These are phyloP conservation scores for Nesoenas mayeri DNA, from an alignment of 2,113 vertebrate genomes.

Conservation along the genomic window DNA sequence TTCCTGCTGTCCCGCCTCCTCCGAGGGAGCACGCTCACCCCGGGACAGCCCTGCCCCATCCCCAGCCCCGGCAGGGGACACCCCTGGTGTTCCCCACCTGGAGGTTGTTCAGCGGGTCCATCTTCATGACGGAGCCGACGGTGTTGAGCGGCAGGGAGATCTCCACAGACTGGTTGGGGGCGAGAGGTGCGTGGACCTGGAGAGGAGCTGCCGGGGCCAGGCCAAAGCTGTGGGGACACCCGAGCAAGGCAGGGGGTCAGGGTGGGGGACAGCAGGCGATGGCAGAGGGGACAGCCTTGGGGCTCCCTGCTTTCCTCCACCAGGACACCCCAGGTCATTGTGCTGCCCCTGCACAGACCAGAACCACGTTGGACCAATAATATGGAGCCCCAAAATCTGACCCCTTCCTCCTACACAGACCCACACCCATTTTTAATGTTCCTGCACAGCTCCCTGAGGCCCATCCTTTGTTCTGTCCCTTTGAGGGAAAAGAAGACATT, in stretches of 20 bases:
- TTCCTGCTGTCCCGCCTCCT: neutral
- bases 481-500: neutral
- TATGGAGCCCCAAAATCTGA: neutral
- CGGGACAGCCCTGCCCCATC: fast-evolving
- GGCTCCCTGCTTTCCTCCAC: neutral
- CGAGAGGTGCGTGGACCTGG: conserved; percentile 90
- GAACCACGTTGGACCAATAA: neutral
- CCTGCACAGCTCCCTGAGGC: neutral
- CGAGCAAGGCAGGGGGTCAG: neutral
- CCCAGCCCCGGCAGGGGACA: neutral
- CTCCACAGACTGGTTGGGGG: conserved; percentile 94
- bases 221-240: conserved; percentile 84
- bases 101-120: conserved; percentile 96
- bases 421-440: neutral
- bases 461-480: neutral
- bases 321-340: neutral
- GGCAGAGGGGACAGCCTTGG: neutral
- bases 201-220: conserved; percentile 93
- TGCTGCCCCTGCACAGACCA: neutral
- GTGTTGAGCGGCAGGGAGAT: conserved; percentile 90
- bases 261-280: neutral
- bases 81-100: conserved; percentile 74
- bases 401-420: neutral
- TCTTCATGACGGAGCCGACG: conserved; percentile 95
- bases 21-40: neutral